Percentiles rank a stretch among this genome's conserved stretches.
Evolutionary conservation across 1,140 invertebrate species (phyloP).

Genomic region (Aphaenogaster floridana): DNA sequence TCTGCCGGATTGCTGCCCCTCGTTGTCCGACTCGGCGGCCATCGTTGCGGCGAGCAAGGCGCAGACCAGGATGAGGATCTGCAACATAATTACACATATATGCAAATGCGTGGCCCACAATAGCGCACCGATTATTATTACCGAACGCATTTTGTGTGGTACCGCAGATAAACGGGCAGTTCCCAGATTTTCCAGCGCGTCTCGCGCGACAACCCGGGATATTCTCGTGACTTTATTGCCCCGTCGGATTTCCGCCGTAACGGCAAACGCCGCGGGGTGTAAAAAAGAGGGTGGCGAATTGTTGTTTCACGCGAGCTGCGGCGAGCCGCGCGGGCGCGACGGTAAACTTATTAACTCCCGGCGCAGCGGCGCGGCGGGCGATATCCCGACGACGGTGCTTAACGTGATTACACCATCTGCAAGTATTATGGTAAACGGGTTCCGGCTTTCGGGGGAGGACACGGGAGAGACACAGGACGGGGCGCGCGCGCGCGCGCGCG

Average conservation of each 20-base stretch:
- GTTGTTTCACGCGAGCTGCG: slow-evolving; percentile 8
- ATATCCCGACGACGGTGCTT: slow-evolving; percentile 36
- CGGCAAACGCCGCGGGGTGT: background rate
- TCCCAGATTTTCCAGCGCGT: background rate
- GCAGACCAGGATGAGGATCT: slow-evolving; percentile 64
- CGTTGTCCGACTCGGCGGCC: slow-evolving; percentile 54
- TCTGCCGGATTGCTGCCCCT: slow-evolving; percentile 70
- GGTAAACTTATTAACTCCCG: slow-evolving; percentile 53
- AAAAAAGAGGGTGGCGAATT: background rate
- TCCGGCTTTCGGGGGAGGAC: background rate
- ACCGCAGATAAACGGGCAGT: background rate
- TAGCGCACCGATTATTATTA: background rate
- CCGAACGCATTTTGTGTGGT: background rate
- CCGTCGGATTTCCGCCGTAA: background rate
- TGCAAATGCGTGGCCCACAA: slow-evolving; percentile 28
- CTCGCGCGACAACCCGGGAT: background rate
- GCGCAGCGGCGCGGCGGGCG: background rate
- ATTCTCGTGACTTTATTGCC: background rate
- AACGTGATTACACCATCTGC: slow-evolving; percentile 60
- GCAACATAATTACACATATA: slow-evolving; percentile 57
- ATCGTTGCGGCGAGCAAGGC: slow-evolving; percentile 34
- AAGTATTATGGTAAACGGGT: slow-evolving; percentile 60
- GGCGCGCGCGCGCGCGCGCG: background rate
- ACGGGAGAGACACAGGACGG: background rate
- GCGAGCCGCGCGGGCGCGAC: background rate